Evolutionary conservation across 2,797 vertebrate species (phyloP).

Genomic region (Zenarchopterus dispar): DNA sequence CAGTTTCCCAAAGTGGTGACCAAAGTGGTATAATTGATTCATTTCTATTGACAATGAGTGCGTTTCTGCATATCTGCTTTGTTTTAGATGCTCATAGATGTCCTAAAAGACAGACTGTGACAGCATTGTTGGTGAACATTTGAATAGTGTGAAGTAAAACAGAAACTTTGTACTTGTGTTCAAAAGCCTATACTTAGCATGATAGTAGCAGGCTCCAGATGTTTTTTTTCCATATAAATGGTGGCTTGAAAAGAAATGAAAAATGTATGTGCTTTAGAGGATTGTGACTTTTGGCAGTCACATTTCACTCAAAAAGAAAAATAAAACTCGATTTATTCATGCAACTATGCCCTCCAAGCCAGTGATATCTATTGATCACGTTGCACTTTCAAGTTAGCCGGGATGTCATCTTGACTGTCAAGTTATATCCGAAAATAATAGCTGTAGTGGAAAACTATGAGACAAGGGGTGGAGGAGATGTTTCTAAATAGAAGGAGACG

Average conservation of each 20-base stretch:
- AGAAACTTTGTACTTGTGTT: slow-evolving; percentile 22
- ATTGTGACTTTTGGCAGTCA: background rate
- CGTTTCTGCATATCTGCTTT: background rate
- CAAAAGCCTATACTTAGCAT: slow-evolving; percentile 31
- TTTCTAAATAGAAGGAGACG: slow-evolving; percentile 40
- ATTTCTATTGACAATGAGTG: slow-evolving; percentile 44
- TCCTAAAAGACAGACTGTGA: background rate
- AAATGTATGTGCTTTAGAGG: slow-evolving; percentile 4
- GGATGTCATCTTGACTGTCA: slow-evolving; percentile 12
- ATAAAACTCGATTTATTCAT: slow-evolving; percentile 13
- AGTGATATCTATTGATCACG: slow-evolving; percentile 36
- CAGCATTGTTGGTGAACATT: slow-evolving; percentile 10
- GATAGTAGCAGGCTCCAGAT: slow-evolving; percentile 7
- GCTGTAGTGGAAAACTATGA: slow-evolving; percentile 29
- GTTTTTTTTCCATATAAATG: slow-evolving; percentile 41
- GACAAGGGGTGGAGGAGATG: slow-evolving; percentile 22
- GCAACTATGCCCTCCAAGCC: slow-evolving; percentile 9
- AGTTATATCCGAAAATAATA: slow-evolving; percentile 25
- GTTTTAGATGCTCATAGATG: background rate
- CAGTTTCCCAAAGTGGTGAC: slow-evolving; percentile 52
- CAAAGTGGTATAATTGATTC: slow-evolving; percentile 59
- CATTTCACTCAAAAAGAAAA: background rate
- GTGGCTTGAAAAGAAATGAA: slow-evolving; percentile 23
- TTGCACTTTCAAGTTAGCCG: slow-evolving; percentile 29
- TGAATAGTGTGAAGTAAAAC: slow-evolving; percentile 18